Percentiles rank a stretch among this genome's conserved stretches.
phyloP scores from a whole-genome alignment of 2,888 invertebrate species.

The Brachycybe producta region DNA sequence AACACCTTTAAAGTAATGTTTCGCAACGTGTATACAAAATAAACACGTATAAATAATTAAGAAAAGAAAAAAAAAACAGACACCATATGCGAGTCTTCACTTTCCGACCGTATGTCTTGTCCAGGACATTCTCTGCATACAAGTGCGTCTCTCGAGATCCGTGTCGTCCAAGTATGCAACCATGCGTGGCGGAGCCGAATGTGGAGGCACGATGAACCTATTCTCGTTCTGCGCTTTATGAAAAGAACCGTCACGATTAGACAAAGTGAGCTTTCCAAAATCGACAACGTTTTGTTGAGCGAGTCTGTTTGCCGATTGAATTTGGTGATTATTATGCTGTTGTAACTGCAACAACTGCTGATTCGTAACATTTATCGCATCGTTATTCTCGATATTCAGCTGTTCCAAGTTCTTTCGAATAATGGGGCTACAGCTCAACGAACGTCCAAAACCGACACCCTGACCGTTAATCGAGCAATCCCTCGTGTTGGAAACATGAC shows the following conservation, averaged over 20 bases:
- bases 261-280: conserved; percentile 8
- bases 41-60: too few species aligned
- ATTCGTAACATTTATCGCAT: too few species aligned
- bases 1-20: too few species aligned
- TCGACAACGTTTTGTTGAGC: conserved; percentile 12
- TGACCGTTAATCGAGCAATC: conserved; percentile 8
- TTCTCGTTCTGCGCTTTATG: background rate
- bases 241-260: background rate
- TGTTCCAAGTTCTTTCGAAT: conserved; percentile 8
- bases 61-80: too few species aligned
- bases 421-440: conserved; percentile 7
- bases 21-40: too few species aligned
- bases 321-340: conserved; percentile 2
- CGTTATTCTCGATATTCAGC: conserved; percentile 8
- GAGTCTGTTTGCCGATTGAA: background rate
- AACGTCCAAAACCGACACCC: conserved; percentile 4
- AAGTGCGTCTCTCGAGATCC: conserved; percentile 56
- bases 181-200: conserved; percentile 10
- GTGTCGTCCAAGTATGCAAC: conserved; percentile 17
- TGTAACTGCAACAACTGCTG: conserved; percentile 14
- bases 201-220: conserved; percentile 3
- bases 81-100: conserved; percentile 9
- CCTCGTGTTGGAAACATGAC: conserved; percentile 5
- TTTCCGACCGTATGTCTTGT: conserved; percentile 54
- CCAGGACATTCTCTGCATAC: conserved; percentile 68